phyloP scores from a whole-genome alignment of 2,797 vertebrate genomes.

The Hippocampus kuda region DNA sequence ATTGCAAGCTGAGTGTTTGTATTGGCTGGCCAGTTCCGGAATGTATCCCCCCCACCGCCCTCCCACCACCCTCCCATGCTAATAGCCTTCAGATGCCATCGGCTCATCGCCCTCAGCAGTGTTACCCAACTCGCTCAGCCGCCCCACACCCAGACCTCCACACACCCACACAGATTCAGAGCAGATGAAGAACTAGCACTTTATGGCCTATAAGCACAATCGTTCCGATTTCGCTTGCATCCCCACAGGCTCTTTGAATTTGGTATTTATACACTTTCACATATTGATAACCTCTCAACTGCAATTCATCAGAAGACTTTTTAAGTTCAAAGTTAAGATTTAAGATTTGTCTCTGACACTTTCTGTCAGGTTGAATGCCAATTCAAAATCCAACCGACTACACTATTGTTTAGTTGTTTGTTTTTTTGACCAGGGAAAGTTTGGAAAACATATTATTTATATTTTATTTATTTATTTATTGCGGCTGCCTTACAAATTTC shows the following conservation, averaged over 20 bases:
- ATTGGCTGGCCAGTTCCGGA: conserved; percentile 64
- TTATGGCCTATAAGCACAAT: conserved; percentile 17
- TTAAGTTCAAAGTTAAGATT: background rate
- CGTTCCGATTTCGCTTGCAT: background rate
- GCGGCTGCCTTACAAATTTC: background rate
- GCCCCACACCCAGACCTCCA: conserved; percentile 13
- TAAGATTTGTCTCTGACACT: no score
- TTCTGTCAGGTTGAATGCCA: background rate
- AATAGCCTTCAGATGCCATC: conserved; percentile 67
- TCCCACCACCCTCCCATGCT: conserved; percentile 37
- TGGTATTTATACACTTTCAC: background rate
- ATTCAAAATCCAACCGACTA: background rate
- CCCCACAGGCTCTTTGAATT: background rate
- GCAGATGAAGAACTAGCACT: conserved; percentile 34
- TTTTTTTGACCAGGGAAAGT: background rate
- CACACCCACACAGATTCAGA: conserved; percentile 1
- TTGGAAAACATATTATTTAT: background rate
- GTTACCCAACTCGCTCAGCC: conserved; percentile 36
- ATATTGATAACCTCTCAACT: background rate
- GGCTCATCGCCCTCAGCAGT: conserved; percentile 58
- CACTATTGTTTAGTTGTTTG: background rate
- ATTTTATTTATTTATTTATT: background rate
- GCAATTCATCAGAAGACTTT: background rate
- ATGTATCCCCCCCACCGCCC: conserved; percentile 50
- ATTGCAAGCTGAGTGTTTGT: conserved; percentile 57